Conservation (phyloP, 2,888 invertebrate species). For the Tineola bisselliella region DNA sequence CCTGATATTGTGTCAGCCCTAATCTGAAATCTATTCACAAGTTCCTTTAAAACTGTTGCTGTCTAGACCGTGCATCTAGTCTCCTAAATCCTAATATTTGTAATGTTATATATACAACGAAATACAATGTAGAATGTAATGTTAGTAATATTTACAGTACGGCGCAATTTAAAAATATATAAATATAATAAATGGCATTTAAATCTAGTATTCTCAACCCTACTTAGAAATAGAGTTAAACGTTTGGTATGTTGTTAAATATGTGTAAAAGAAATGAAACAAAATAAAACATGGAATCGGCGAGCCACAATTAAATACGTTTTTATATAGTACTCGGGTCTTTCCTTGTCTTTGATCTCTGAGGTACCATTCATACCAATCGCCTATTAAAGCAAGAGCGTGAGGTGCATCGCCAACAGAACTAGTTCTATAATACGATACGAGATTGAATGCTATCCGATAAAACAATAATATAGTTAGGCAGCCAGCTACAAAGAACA, state of each 20-base stretch:
- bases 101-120: not conserved
- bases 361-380: not conserved
- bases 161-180: no score
- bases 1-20: not conserved
- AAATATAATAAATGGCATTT: no score
- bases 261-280: not conserved
- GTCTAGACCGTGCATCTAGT: not conserved
- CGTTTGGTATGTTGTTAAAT: not conserved
- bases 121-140: no score
- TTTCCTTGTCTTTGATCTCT: constrained; percentile 3
- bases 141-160: no score
- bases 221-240: no score
- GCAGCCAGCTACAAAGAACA: not conserved
- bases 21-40: not conserved
- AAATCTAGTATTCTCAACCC: no score
- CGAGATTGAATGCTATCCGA: constrained; percentile 57
- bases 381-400: not conserved
- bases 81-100: not conserved
- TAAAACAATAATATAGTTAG: constrained; percentile 17
- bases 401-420: constrained; percentile 5
- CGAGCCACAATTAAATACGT: not conserved
- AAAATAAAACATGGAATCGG: not conserved
- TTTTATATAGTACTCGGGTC: not conserved
- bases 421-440: constrained; percentile 59
- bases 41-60: not conserved